Base-by-base conservation (phyloP, 1,140 invertebrate genomes). In the Choristoneura fumiferana region DNA sequence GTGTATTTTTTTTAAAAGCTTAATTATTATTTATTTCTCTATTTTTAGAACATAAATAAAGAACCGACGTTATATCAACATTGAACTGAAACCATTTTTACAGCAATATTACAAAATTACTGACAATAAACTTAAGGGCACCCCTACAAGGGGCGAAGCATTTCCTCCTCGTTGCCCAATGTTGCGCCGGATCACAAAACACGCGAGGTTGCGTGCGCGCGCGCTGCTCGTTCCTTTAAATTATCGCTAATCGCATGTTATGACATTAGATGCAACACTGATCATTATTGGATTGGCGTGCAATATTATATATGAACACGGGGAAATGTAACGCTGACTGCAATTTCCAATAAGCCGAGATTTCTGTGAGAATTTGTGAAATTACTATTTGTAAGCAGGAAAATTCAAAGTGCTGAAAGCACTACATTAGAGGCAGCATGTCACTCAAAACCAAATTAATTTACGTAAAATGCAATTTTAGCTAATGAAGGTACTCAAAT, bases 91-190 rank as follows among this genome's bases (percentile, higher is more conserved):
- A 29, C 6, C 2, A 6, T 29, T 29, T 29, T 6, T 29, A 6
- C 22, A n/a, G n/a, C n/a, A 40, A 40, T 14, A 40, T 22, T 8
- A 4, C 13, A 8, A 5, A 15, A 45, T 17, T 40, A 18, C 9
- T 4, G 1, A n/a, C 29, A 15, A 4, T 17, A 15, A 15, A 49
- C 0, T 1, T 45, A 49, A 49, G 22, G 43, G 14, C 43, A 49
- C 43, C 43, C 43, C 43, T 49, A 49, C 29, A 12, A 22, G 43
- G 22, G 43, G 43, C 18, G 22, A 49, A 49, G 43, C 43, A 49
- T 17, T 49, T 49, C 22, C 43, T 18, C 18, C n/a, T 29, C 40
- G 58, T 64, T 64, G 36, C 57, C 15, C 43, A 64, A 64, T 58
- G 35, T 22, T 18, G 8, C 45, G 35, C 53, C 57, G 62, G 57